Conservation (phyloP, 2,888 invertebrate species). For the Drosophila suboccidentalis region DNA sequence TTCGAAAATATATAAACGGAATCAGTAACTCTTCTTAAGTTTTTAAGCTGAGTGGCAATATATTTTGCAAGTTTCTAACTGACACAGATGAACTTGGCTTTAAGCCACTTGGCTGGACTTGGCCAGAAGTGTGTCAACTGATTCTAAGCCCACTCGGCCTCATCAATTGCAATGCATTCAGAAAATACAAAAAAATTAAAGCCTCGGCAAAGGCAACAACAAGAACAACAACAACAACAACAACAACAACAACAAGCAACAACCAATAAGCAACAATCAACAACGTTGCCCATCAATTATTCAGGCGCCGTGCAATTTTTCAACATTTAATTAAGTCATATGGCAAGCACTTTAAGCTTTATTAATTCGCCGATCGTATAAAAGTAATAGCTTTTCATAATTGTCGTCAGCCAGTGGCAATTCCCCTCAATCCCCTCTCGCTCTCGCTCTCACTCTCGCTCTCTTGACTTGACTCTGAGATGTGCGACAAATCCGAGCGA, state of each 20-base stretch:
- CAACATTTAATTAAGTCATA: slow-evolving; percentile 76
- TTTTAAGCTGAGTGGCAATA: background rate
- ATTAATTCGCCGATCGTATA: slow-evolving; percentile 71
- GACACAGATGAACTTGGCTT: background rate
- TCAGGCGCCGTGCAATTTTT: slow-evolving; percentile 62
- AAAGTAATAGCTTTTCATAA: slow-evolving; percentile 61
- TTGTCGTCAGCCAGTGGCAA: slow-evolving; percentile 43
- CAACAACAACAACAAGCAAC: slow-evolving; percentile 6
- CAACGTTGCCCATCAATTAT: slow-evolving; percentile 58
- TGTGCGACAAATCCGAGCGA: slow-evolving; percentile 53
- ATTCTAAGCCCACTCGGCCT: slow-evolving; percentile 17
- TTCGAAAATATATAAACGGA: too few species aligned
- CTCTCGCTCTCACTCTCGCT: background rate
- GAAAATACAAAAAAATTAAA: slow-evolving; percentile 10
- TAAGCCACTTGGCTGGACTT: slow-evolving; percentile 4
- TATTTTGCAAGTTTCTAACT: background rate
- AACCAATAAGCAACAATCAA: background rate
- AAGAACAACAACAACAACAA: slow-evolving; percentile 4
- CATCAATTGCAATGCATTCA: slow-evolving; percentile 35
- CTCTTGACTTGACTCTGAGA: slow-evolving; percentile 35
- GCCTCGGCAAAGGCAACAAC: background rate
- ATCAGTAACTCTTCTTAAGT: background rate
- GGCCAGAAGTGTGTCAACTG: slow-evolving; percentile 9
- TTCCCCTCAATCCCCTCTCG: background rate
- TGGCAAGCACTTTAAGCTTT: slow-evolving; percentile 71